A percentile compares a stretch with the other conserved stretches of the same genome.
Evolutionary conservation across 64 coral and sea anemone genomes (phyloP).

Genomic region (Montipora efflorescens): DNA sequence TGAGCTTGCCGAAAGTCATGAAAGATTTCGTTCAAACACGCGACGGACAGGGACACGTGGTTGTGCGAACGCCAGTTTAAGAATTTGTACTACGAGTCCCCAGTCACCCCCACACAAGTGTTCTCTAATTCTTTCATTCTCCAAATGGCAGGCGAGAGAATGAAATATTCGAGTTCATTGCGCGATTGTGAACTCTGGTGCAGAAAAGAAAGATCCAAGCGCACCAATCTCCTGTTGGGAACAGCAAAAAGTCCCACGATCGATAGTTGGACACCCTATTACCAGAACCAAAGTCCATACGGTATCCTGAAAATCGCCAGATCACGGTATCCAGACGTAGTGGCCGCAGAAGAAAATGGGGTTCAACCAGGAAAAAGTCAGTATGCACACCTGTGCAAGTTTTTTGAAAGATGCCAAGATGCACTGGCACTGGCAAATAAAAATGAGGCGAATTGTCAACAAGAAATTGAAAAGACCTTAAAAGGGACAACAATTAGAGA

Average conservation of each 20-base stretch:
- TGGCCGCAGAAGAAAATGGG: background rate
- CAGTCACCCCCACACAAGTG: conserved; percentile 1
- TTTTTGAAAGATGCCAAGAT: conserved; percentile 25
- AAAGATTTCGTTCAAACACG: conserved; percentile 20
- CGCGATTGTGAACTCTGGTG: conserved; percentile 18
- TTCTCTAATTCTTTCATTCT: conserved; percentile 19
- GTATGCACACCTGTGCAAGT: background rate
- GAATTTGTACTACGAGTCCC: background rate
- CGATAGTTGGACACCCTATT: conserved; percentile 18
- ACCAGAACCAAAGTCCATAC: conserved; percentile 5
- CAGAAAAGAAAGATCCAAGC: conserved; percentile 30
- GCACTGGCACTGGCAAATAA: conserved; percentile 23
- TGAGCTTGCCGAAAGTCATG: background rate
- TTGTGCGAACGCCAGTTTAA: conserved; percentile 12
- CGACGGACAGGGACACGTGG: conserved; percentile 17
- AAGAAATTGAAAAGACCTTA: conserved; percentile 15
- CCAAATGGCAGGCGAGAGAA: conserved; percentile 26
- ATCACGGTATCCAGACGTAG: conserved; percentile 10
- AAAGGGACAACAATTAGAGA: conserved; percentile 53
- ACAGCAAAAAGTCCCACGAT: conserved; percentile 20
- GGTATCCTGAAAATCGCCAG: conserved; percentile 20
- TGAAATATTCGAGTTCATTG: conserved; percentile 4
- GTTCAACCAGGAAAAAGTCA: conserved; percentile 21
- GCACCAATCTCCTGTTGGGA: conserved; percentile 6
- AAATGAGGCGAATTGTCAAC: conserved; percentile 11